phyloP scores from a whole-genome alignment of 2,888 invertebrate genomes.

The Argyresthia albistria region DNA sequence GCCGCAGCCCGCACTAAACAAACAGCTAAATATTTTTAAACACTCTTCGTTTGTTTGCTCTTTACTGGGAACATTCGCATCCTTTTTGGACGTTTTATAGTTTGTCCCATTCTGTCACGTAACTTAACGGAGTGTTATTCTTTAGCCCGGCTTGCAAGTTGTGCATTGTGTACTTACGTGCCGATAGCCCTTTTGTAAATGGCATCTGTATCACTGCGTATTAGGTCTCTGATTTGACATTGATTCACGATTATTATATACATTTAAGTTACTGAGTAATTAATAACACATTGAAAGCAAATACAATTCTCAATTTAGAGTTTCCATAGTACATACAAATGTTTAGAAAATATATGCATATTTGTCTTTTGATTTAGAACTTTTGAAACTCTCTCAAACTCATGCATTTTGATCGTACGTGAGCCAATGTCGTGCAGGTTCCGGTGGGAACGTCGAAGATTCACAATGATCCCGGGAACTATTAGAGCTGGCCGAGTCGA shows the following conservation, averaged over 20 bases:
- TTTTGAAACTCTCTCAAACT: no score
- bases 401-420: not conserved
- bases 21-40: slow-evolving; percentile 1
- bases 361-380: no score
- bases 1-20: not conserved
- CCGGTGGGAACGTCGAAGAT: slow-evolving; percentile 45
- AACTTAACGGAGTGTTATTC: not conserved
- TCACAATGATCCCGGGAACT: slow-evolving; percentile 45
- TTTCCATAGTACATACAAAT: no score
- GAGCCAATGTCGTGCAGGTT: slow-evolving; percentile 21
- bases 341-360: no score
- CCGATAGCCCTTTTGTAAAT: not conserved
- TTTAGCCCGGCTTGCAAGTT: not conserved
- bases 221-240: no score
- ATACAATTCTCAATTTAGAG: no score
- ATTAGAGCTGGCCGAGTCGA: slow-evolving; percentile 47
- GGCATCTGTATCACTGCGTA: no score
- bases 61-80: not conserved
- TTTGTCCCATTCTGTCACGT: not conserved
- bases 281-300: no score
- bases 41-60: no score
- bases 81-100: not conserved
- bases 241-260: slow-evolving; percentile 2
- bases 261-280: not conserved
- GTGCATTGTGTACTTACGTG: not conserved